Percentiles rank a stretch among this genome's conserved stretches.
phyloP scores from a whole-genome alignment of 2,888 invertebrate species.

The Parthenolecanium corni region DNA sequence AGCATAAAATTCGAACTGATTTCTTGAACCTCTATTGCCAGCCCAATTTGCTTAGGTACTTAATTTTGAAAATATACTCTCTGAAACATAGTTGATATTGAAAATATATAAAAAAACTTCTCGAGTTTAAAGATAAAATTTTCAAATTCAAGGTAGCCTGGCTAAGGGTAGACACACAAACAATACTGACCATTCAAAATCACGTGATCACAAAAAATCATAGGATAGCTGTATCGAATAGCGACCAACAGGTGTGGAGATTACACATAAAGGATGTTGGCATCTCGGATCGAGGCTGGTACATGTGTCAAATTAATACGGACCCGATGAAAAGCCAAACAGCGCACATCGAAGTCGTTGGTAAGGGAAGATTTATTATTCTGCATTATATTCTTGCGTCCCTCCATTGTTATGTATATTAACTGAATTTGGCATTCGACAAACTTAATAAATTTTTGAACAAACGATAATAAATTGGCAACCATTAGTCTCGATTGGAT shows the following conservation, averaged over 20 bases:
- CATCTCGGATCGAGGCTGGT: constrained; percentile 67
- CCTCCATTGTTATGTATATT: constrained; percentile 21
- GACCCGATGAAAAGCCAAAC: constrained; percentile 64
- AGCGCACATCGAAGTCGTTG: constrained; percentile 54
- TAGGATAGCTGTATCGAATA: constrained; percentile 63
- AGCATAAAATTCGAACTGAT: not conserved
- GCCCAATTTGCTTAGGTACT: no score
- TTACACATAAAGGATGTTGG: constrained; percentile 67
- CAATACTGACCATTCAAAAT: constrained; percentile 74
- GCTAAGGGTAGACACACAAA: constrained; percentile 80
- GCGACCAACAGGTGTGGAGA: constrained; percentile 69
- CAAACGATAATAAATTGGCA: constrained; percentile 15
- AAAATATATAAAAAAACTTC: not conserved
- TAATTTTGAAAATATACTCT: no score
- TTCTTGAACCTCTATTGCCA: not conserved
- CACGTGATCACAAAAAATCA: constrained; percentile 85
- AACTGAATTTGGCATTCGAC: constrained; percentile 12
- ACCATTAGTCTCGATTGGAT: constrained; percentile 9
- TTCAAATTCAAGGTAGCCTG: constrained; percentile 69
- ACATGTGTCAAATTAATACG: constrained; percentile 66
- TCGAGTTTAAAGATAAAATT: not conserved
- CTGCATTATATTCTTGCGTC: not conserved
- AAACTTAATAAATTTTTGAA: constrained; percentile 15
- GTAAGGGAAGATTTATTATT: constrained; percentile 37
- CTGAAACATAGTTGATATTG: no score